Percentiles rank a stretch among this genome's conserved stretches.
Evolutionary conservation across 2,113 vertebrate genomes (phyloP).

Genomic region (Crotalus tigris): DNA sequence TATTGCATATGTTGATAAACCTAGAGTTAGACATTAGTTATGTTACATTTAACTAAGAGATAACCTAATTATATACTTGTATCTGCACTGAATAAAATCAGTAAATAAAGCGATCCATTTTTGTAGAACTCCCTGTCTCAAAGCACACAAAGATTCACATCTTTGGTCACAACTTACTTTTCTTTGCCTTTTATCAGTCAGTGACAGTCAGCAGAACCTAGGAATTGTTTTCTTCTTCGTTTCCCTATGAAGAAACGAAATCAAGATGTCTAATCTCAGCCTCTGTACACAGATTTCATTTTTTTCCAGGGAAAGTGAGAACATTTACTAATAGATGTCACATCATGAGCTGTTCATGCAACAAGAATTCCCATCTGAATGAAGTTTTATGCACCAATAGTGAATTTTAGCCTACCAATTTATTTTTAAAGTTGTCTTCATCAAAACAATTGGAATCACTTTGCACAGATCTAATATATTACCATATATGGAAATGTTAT

Average conservation of each 20-base stretch:
- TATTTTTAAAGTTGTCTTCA: neutral
- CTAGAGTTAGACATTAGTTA: too few species aligned
- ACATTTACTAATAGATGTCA: neutral
- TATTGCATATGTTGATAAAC: too few species aligned
- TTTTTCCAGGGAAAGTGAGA: neutral
- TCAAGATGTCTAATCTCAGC: neutral
- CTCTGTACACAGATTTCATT: neutral
- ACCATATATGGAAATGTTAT: neutral
- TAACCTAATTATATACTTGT: too few species aligned
- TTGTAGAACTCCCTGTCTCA: neutral
- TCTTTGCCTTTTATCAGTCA: neutral
- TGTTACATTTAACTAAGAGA: too few species aligned
- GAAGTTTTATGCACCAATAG: neutral
- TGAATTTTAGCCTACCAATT: neutral
- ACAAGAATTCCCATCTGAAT: neutral
- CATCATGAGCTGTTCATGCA: neutral
- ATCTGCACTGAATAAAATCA: too few species aligned
- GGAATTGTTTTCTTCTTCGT: neutral
- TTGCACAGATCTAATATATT: neutral
- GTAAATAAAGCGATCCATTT: neutral
- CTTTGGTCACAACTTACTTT: neutral
- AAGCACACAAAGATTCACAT: neutral
- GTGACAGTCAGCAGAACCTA: neutral
- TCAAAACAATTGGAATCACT: neutral
- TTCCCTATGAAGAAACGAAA: neutral